These are phyloP conservation scores for Capromys pilorides DNA, from an alignment of 2,797 vertebrate genomes.

Conservation along the genomic window DNA sequence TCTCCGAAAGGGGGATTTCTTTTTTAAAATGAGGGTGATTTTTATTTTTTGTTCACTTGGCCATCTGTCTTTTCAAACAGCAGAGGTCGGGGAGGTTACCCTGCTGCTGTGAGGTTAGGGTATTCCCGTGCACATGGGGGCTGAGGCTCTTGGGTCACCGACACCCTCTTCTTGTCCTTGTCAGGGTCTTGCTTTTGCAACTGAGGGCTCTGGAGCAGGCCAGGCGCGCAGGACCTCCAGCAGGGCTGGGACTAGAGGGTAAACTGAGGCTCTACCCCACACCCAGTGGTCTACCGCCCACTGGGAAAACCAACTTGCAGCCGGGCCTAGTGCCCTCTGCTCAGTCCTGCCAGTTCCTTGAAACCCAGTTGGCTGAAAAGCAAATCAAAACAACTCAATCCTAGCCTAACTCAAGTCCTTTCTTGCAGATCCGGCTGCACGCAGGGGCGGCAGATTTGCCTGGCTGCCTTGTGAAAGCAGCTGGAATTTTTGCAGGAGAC, in stretches of 20 bases:
- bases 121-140: fast-evolving
- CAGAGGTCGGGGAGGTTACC: no score
- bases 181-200: not conserved
- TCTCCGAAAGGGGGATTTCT: not conserved
- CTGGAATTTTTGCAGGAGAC: conserved; percentile 5
- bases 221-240: not conserved
- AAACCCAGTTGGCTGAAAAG: conserved; percentile 84
- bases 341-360: conserved; percentile 85
- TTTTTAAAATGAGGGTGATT: not conserved
- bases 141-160: not conserved
- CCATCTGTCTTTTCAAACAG: not conserved
- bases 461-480: not conserved
- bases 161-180: not conserved
- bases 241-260: not conserved
- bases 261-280: conserved; percentile 31
- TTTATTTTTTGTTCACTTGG: not conserved
- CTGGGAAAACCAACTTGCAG: conserved; percentile 20
- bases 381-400: conserved; percentile 80
- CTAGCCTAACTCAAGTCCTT: conserved; percentile 83
- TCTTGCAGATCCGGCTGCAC: conserved; percentile 78
- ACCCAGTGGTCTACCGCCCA: not conserved
- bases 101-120: not conserved
- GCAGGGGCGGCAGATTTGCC: not conserved
- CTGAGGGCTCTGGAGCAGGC: not conserved
- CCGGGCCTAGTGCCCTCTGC: conserved; percentile 76